Base-by-base conservation (phyloP, 2,888 invertebrate species). In the Taphrorychus bicolor region DNA sequence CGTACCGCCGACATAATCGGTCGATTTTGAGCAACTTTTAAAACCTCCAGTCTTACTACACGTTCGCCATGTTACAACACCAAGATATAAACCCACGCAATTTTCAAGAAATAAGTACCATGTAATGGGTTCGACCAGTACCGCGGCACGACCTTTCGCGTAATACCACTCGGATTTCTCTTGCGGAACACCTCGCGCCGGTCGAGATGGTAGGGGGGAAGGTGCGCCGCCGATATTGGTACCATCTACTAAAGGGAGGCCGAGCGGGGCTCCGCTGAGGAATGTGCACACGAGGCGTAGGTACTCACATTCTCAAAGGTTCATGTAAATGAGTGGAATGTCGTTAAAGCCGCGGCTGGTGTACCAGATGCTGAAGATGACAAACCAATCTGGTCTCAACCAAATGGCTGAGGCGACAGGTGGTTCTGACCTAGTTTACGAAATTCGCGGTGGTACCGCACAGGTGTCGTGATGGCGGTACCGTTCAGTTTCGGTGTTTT, bases 161-260 rank as follows among this genome's bases (percentile, higher is more conserved):
- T 63, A 40, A 41, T 52, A 58, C 51, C 57, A 16, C 54, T 18
- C 53, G 58, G 62, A 51, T 67, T 57, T 67, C 62, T 67, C 62
- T 67, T 67, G 61, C 62, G 59, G 67, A 62, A 67, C 53, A 67
- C 67, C 67, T 58, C 23, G 56, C 19, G n/a, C n/a, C n/a, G n/a
- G n/a, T n/a, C n/a, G 14, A 14, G 32, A 23, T 23, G 61, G 61
- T 18, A 61, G 61, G 40, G 40, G 41, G 57, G 22, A 61, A 67
- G 67, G 67, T 67, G 67, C 62, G 66, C 61, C 61, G 48, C 22
- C 19, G 18, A 17, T 49, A 40, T 18, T 40, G 24, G 54, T 54
- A 54, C 54, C 54, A 54, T 54, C 54, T 21, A 21, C 9, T 2
- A 14, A 22, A 2, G 21, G 17, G 7, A 14, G 51, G 51, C 11